Conservation (phyloP, 2,113 vertebrate species). For the Sarotherodon lohbergeri region DNA sequence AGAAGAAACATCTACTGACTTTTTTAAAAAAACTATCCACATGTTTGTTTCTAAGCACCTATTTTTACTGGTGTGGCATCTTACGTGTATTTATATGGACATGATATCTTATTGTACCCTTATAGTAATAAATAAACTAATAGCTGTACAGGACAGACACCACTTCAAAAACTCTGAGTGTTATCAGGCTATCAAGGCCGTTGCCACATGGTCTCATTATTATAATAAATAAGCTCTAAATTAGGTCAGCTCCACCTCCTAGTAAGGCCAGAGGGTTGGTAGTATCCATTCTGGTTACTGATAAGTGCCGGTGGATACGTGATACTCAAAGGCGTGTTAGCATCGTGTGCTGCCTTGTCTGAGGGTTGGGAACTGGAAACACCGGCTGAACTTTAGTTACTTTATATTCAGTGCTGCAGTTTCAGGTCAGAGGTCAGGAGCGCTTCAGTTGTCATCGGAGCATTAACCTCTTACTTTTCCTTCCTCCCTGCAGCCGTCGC, state of each 20-base stretch:
- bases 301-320: background rate
- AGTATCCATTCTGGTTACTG: background rate
- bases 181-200: background rate
- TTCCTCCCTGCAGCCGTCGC: slow-evolving; percentile 44
- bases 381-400: background rate
- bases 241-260: background rate
- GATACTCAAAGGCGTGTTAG: background rate
- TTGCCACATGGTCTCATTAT: background rate
- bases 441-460: background rate
- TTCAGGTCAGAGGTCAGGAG: background rate
- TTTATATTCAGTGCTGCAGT: background rate
- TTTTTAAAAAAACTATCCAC: background rate
- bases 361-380: background rate
- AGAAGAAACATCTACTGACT: background rate
- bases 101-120: background rate
- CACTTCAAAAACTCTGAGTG: background rate
- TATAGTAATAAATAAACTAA: background rate
- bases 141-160: background rate
- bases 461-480: background rate
- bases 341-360: background rate
- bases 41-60: background rate
- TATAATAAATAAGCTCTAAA: background rate
- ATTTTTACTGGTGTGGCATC: background rate
- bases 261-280: background rate
- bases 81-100: background rate